Evolutionary conservation across 2,888 invertebrate genomes (phyloP).

Genomic region (Chalcis sispes): DNA sequence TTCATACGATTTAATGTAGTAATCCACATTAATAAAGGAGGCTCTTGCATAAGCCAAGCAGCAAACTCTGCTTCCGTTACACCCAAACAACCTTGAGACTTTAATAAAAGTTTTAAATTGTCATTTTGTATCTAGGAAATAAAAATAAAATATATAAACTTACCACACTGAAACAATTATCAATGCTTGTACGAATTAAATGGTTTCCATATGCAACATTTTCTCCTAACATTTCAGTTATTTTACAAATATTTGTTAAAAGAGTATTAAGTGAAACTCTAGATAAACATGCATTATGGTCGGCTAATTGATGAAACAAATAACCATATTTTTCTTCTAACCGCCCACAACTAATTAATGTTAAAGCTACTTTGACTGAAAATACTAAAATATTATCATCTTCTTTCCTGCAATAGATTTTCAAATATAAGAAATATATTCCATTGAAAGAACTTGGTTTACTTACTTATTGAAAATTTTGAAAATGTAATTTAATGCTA

Average conservation of each 20-base stretch:
- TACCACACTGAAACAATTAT: conserved; percentile 86
- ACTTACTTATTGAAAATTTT: conserved; percentile 83
- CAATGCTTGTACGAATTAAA: conserved; percentile 82
- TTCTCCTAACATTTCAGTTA: conserved; percentile 81
- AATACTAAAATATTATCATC: conserved; percentile 82
- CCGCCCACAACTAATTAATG: conserved; percentile 82
- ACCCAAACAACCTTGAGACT: conserved; percentile 85
- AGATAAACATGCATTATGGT: conserved; percentile 86
- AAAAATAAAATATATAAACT: conserved; percentile 40
- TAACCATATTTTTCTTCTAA: conserved; percentile 82
- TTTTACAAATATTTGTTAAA: conserved; percentile 80
- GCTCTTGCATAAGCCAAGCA: conserved; percentile 82
- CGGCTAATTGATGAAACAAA: conserved; percentile 83
- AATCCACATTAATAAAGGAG: conserved; percentile 82
- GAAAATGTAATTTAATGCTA: conserved; percentile 82
- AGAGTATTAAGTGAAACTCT: conserved; percentile 81
- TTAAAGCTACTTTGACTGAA: conserved; percentile 83
- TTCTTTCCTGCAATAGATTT: conserved; percentile 77
- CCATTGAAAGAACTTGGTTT: conserved; percentile 25
- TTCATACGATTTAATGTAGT: conserved; percentile 81
- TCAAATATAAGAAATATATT: conserved; percentile 35
- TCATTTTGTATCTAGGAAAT: neutral
- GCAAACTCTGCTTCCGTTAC: conserved; percentile 82
- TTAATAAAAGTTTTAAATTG: conserved; percentile 45
- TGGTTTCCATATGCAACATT: conserved; percentile 80